Conservation (phyloP, 1,140 invertebrate species). For the Hesperophylax magnus region DNA sequence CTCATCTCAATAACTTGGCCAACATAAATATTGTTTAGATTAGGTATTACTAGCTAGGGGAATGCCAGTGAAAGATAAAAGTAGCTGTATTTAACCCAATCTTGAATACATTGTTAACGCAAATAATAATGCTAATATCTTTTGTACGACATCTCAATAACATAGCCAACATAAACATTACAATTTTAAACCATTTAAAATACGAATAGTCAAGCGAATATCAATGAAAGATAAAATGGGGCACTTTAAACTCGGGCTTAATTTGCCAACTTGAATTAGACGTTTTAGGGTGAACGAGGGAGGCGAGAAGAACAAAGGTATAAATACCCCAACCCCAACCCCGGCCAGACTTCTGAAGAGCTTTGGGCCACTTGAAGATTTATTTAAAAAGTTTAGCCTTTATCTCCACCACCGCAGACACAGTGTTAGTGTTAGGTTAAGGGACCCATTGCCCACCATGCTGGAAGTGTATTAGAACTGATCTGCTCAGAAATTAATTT, state of each 20-base stretch:
- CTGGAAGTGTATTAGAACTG: constrained; percentile 29
- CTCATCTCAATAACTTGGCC: no score
- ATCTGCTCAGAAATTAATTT: constrained; percentile 35
- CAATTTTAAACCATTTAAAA: no score
- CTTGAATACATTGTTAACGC: no score
- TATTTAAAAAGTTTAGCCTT: constrained; percentile 55
- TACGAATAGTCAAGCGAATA: not conserved
- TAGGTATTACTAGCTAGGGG: no score
- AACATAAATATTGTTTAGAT: no score
- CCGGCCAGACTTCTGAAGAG: constrained; percentile 38
- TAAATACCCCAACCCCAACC: constrained; percentile 5
- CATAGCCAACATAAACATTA: no score
- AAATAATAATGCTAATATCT: no score
- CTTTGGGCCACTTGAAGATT: constrained; percentile 52
- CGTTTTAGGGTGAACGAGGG: constrained; percentile 8
- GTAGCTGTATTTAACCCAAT: no score
- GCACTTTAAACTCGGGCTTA: constrained; percentile 6
- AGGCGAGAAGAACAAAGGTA: constrained; percentile 21
- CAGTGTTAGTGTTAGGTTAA: constrained; percentile 19
- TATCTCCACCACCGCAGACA: constrained; percentile 48
- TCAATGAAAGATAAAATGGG: constrained; percentile 16
- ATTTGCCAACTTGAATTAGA: constrained; percentile 31
- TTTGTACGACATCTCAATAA: no score
- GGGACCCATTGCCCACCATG: not conserved
- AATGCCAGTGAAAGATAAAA: no score